Conservation (phyloP, 2,113 vertebrate genomes). For the Mesoclemmys tuberculata region DNA sequence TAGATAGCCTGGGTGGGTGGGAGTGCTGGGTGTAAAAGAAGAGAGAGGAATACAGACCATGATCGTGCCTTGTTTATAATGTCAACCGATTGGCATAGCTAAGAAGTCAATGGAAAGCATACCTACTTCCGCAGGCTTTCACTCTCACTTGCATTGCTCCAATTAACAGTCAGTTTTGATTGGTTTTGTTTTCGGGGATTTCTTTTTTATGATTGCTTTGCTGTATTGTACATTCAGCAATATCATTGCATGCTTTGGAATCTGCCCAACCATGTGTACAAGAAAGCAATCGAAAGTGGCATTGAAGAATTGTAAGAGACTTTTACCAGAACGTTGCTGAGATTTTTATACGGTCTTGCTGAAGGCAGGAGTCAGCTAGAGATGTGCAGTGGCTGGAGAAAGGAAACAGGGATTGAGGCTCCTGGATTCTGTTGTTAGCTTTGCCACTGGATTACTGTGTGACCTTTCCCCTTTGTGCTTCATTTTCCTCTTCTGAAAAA, state of each 20-base stretch:
- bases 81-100: neutral
- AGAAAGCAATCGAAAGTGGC: slow-evolving; percentile 10
- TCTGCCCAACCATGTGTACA: neutral
- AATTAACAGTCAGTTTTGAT: neutral
- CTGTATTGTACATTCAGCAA: slow-evolving; percentile 6
- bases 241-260: slow-evolving; percentile 5
- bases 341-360: neutral
- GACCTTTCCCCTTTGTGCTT: neutral
- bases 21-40: neutral
- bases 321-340: neutral
- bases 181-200: neutral
- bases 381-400: neutral
- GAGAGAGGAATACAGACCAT: neutral
- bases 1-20: neutral
- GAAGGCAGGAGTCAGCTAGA: accelerated
- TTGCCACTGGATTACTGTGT: neutral
- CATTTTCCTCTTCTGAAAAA: neutral
- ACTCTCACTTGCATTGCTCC: neutral
- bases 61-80: neutral
- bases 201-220: slow-evolving; percentile 15
- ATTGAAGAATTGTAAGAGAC: neutral
- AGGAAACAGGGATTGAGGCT: neutral
- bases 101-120: neutral
- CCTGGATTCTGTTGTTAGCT: neutral
- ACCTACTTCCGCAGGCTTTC: neutral